These are phyloP conservation scores for Platichthys stellatus DNA, from an alignment of 2,113 vertebrate species.

Conservation along the genomic window DNA sequence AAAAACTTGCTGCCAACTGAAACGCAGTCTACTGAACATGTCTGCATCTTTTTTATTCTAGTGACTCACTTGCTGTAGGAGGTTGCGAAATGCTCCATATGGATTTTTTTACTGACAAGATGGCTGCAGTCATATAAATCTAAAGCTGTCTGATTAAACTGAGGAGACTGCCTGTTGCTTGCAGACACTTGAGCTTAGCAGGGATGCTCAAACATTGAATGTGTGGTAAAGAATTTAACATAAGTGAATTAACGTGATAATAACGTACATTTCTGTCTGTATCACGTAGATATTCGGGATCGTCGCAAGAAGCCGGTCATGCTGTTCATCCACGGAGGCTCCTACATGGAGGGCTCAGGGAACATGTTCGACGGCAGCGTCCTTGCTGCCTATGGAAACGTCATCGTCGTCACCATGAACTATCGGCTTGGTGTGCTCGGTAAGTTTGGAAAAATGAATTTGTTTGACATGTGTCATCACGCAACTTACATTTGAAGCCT, in stretches of 20 bases:
- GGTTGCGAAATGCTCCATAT: conserved; percentile 11
- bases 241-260: neutral
- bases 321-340: conserved; percentile 93
- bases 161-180: conserved; percentile 17
- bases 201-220: neutral
- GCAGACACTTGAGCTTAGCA: neutral
- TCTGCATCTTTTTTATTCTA: conserved; percentile 5
- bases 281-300: conserved; percentile 88
- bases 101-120: neutral
- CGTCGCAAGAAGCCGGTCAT: conserved; percentile 93
- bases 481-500: neutral
- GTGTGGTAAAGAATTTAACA: neutral
- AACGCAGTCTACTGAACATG: conserved; percentile 22
- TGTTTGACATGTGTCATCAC: neutral
- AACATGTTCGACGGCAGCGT: conserved; percentile 95
- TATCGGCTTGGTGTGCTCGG: conserved; percentile 94
- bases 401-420: conserved; percentile 94
- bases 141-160: conserved; percentile 15
- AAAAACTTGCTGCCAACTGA: conserved; percentile 24
- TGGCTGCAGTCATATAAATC: conserved; percentile 10
- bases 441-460: conserved; percentile 70
- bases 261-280: conserved; percentile 16
- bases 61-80: neutral
- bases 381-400: conserved; percentile 91
- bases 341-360: conserved; percentile 93